phyloP scores from a whole-genome alignment of 2,113 vertebrate species.

The Trematocara stigmaticum region DNA sequence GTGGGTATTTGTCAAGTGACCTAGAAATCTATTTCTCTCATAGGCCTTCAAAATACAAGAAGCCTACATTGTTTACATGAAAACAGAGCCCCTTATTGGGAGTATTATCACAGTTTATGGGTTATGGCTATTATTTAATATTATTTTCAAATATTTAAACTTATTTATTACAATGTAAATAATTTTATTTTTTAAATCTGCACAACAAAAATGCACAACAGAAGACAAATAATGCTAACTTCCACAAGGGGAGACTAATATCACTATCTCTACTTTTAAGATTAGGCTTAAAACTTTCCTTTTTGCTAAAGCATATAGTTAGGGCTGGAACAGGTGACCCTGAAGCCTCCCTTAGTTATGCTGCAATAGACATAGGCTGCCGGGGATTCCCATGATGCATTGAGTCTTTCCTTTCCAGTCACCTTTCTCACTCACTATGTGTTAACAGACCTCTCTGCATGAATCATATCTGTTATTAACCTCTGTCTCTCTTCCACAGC shows the following conservation, averaged over 20 bases:
- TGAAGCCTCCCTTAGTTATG: too few species aligned
- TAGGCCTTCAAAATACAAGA: neutral
- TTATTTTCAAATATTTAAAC: neutral
- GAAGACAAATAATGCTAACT: neutral
- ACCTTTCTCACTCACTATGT: too few species aligned
- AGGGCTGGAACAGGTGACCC: too few species aligned
- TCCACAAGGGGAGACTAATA: neutral
- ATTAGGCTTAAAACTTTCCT: too few species aligned
- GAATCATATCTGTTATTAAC: too few species aligned
- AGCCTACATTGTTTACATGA: neutral
- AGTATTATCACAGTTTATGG: neutral
- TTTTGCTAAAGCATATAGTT: too few species aligned
- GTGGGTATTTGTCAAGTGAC: neutral
- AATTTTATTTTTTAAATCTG: neutral
- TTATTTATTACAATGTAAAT: neutral
- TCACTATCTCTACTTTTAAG: too few species aligned
- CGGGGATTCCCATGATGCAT: too few species aligned
- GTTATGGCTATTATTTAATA: neutral
- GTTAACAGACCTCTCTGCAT: too few species aligned
- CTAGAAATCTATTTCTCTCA: neutral
- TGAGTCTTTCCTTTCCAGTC: too few species aligned
- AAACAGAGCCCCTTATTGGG: neutral
- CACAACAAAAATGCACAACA: neutral
- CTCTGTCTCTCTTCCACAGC: too few species aligned
- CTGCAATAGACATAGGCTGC: too few species aligned